Base-by-base conservation (phyloP, 2,888 invertebrate species). In the Nephrotoma flavescens region DNA sequence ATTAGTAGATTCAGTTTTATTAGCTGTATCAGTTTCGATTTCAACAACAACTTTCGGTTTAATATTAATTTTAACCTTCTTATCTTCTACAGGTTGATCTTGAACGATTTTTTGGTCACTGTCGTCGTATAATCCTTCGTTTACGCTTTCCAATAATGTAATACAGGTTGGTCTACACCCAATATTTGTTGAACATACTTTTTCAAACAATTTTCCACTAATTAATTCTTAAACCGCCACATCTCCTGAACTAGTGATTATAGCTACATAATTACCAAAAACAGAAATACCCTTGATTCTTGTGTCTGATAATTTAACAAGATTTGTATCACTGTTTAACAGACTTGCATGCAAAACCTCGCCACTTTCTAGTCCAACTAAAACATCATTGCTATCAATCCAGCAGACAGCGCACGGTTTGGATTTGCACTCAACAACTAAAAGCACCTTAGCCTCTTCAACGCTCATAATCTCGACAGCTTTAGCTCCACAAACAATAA, bases 401-500 rank as follows among this genome's bases (percentile, higher is more conserved):
- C 97, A 98, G 87, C 93, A 93, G 2, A 95, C 93, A 89, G 94
- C 93, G 86, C 94, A 93, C 11, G 97, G 95, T 91, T 95, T 95
- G 31, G 94, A 93, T 86, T 94, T 93, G 88, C 95, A 95, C 88
- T 94, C 93, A 44, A 96, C 92, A 86, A 94, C 93, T 88, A 94
- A 94, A 87, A 94, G 92, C 47, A 97, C 92, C 12, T 95, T 95
- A 4, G 97, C 97, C 87, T 94, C 94, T 90, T 95, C 94, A 84
- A 97, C 94, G 86, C 94, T 95, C 94, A 97, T 98, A 41, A 98
- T 92, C 91, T 97, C 96, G 44, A 97, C 92, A 88, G 93, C 93
- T 89, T 94, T 94, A 87, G 95, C 94, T 71, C 95, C 95, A 41
- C 94, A 94, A 86, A 98, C 90, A 4, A 95, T 94, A 91, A 98